Evolutionary conservation across 2,113 vertebrate genomes (phyloP), one percentile per base, ranked within the genome.

Genomic region (Aphelocoma coerulescens): DNA sequence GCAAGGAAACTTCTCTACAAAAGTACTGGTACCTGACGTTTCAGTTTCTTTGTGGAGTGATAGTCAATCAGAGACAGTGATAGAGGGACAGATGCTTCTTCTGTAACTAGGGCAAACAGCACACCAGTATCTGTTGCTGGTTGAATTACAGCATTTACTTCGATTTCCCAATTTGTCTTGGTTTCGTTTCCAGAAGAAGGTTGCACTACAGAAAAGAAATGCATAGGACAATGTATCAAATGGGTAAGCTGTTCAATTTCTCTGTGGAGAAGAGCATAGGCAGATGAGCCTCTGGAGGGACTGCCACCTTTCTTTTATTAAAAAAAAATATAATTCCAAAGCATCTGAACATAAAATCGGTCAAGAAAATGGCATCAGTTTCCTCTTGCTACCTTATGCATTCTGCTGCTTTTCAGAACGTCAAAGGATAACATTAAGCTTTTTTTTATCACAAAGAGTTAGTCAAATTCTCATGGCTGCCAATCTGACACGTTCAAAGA

Each of bases 51-150:
- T 55, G 97, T 98, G 14, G 99, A 98, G 95, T 99, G 98, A 96
- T 99, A 99, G 96, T 99, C 98, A 1, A 99, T 98, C 58, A 99
- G 97, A 58, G 98, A 97, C 6, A 99, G 92, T 2, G 99, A 99
- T 23, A 99, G 97, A 46, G 98, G 98, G 48, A 99, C 98, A 4
- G 94, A 94, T 19, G 93, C 85, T 96, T 98, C 98, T 77, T 98
- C 97, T 16, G 97, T 98, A 79, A 99, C 98, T 3, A 99, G 97
- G 10, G 99, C 99, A 1, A 99, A 98, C 73, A 99, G 96, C 75
- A 99, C 98, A 5, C 99, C 99, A 0, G 98, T 98, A n/a, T 98
- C 98, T 10, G 98, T 97, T 10, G 98, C 98, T 3, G 99, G 98
- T 11, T 98, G 98, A 75, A 99, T 97, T 8, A 80, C 97, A 96